Evolutionary conservation across 2,888 invertebrate species (phyloP), one percentile per base, ranked within the genome.

Genomic region (Clepsis dumicolana): DNA sequence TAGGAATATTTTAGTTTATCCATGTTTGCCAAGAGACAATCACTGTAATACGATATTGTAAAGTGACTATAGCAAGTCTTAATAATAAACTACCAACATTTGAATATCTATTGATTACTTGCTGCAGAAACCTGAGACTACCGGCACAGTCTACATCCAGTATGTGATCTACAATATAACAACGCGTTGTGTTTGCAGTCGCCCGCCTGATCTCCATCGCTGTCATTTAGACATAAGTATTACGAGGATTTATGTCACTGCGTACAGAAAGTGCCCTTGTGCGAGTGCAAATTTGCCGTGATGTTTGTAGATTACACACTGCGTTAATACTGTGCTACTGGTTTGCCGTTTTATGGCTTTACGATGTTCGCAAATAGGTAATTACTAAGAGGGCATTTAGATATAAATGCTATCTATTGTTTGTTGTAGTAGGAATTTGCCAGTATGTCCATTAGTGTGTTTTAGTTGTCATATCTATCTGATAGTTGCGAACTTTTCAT

Each of bases 301-400:
- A n/a, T n/a, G n/a, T n/a, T 8, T 3, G 12, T 35, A 35, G 35
- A 35, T 35, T 3, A 14, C 14, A 35, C 12, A 10, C 35, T 35
- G 35, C 3, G 3, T 16, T 41, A n/a, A 41, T n/a, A 16, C 41
- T 41, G 41, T 41, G n/a, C 7, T 8, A 44, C 44, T 44, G 44
- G 18, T 18, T 21, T 7, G 29, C 24, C 2, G 8, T 29, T 53
- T 59, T 63, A 41, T 53, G 53, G 62, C 21, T 65, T 32, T 18
- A 57, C 48, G 27, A 35, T 12, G 32, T 54, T 60, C 32, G 52
- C n/a, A 24, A 21, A 38, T 50, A 50, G 52, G 52, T 63, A 63
- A 63, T 68, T 63, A 63, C 63, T 57, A 52, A 67, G 56, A 50
- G 62, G 67, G 62, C 57, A 63, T 68, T 68, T 62, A 68, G 63